Evolutionary conservation across 2,113 vertebrate species (phyloP).

Genomic region (Stomatorhinus ivindoensis): DNA sequence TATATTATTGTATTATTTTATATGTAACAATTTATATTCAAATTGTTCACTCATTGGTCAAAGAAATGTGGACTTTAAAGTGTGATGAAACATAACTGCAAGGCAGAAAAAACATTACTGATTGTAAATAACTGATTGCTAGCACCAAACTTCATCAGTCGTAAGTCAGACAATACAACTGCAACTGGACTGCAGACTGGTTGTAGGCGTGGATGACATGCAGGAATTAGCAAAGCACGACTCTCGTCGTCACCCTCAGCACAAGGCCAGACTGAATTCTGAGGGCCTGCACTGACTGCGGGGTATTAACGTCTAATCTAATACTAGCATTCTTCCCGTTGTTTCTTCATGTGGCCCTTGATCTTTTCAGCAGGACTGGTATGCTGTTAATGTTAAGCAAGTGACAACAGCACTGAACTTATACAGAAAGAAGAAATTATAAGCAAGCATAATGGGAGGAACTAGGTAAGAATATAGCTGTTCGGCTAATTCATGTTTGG

Average conservation of each 20-base stretch:
- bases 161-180: neutral
- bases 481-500: neutral
- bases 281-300: neutral
- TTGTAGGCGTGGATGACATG: neutral
- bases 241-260: neutral
- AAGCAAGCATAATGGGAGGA: neutral
- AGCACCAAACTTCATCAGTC: neutral
- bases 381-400: neutral
- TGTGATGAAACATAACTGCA: neutral
- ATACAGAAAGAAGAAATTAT: neutral
- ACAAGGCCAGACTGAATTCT: neutral
- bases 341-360: neutral
- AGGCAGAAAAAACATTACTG: neutral
- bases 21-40: neutral
- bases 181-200: neutral
- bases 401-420: neutral
- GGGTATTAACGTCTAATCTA: neutral
- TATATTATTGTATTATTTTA: too few relatives aligned
- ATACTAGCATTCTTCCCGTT: neutral
- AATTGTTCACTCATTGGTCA: neutral
- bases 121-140: neutral
- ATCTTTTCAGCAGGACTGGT: neutral
- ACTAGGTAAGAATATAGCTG: neutral
- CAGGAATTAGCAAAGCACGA: neutral
- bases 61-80: neutral